Base-by-base conservation (phyloP, 2,888 invertebrate species). In the Drosophila helvetica region DNA sequence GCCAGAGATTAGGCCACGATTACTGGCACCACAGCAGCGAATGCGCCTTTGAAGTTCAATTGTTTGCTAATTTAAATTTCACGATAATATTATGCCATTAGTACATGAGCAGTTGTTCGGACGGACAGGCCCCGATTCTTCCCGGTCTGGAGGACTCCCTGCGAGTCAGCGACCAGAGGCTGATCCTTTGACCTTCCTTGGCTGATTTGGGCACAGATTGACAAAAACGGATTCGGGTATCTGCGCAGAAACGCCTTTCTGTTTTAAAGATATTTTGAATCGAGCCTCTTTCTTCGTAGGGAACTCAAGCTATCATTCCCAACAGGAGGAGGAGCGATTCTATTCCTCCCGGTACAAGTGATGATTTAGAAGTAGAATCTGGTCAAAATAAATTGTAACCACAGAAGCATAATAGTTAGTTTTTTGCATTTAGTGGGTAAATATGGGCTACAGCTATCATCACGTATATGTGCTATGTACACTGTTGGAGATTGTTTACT, bases 41-140 rank as follows among this genome's bases (percentile, higher is more conserved):
- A 30, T 53, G 45, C 25, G 19, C 46, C 53, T 60, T 60, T 60
- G 60, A 60, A 53, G 60, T 47, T 25, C 53, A 52, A 60, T 60
- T 60, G 60, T 46, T 60, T 53, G 53, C 33, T 46, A 53, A 53
- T 60, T 53, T 60, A 15, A 10, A 47, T 53, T 53, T 46, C 30
- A 17, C 19, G 46, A 60, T 53, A 53, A 60, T 53, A 38, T 38
- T 6, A 38, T n/a, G 15, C n/a, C n/a, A 38, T 7, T 2, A 38
- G 15, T 6, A 15, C 38, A 6, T 38, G 38, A 15, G 38, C 15
- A 15, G 6, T 15, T 15, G 15, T 5, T 15, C 38, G 15, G 38
- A 2, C 38, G 38, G 38, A 15, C 15, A 38, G 6, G 15, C 38
- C 6, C 38, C 38, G 15, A 33, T 12, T 33, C 33, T 2, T 15